Percentiles rank a stretch among this genome's conserved stretches.
Conservation (phyloP, 2,888 invertebrate species). For the Mesorhabditis belari region DNA sequence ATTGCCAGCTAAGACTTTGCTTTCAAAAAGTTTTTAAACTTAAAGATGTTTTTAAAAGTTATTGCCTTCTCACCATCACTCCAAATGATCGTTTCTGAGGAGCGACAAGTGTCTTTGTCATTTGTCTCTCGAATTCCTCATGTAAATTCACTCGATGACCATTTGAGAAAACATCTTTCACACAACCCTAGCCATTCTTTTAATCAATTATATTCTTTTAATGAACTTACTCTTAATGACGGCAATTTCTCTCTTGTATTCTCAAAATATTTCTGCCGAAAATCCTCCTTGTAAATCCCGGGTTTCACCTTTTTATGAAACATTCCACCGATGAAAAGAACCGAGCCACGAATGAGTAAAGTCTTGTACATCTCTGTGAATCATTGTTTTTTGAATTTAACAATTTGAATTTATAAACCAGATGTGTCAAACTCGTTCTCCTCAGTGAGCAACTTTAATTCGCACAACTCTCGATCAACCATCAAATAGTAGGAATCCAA, state of each 20-base stretch:
- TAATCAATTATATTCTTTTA: not conserved
- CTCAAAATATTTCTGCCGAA: slow-evolving; percentile 31
- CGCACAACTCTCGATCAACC: slow-evolving; percentile 14
- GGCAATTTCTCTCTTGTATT: slow-evolving; percentile 36
- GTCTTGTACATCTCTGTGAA: slow-evolving; percentile 23
- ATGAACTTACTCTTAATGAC: slow-evolving; percentile 22
- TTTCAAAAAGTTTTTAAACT: not conserved
- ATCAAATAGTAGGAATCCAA: slow-evolving; percentile 12
- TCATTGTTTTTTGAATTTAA: not conserved
- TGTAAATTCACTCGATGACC: slow-evolving; percentile 19
- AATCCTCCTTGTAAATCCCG: slow-evolving; percentile 23
- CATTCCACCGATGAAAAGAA: slow-evolving; percentile 27
- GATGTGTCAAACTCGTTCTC: slow-evolving; percentile 9
- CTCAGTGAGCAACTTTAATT: slow-evolving; percentile 1
- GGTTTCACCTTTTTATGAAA: slow-evolving; percentile 27
- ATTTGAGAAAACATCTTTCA: slow-evolving; percentile 25
- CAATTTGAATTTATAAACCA: slow-evolving; percentile 2
- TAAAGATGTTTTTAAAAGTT: not conserved
- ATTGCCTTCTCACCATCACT: slow-evolving; percentile 4
- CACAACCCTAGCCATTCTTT: slow-evolving; percentile 20
- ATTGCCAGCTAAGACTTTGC: not conserved
- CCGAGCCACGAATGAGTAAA: slow-evolving; percentile 14
- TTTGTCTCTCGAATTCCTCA: slow-evolving; percentile 16
- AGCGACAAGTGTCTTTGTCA: slow-evolving; percentile 12
- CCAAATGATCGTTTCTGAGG: slow-evolving; percentile 7